These are phyloP conservation scores for Apolygus lucorum DNA, from an alignment of 1,140 invertebrate species.

Conservation along the genomic window DNA sequence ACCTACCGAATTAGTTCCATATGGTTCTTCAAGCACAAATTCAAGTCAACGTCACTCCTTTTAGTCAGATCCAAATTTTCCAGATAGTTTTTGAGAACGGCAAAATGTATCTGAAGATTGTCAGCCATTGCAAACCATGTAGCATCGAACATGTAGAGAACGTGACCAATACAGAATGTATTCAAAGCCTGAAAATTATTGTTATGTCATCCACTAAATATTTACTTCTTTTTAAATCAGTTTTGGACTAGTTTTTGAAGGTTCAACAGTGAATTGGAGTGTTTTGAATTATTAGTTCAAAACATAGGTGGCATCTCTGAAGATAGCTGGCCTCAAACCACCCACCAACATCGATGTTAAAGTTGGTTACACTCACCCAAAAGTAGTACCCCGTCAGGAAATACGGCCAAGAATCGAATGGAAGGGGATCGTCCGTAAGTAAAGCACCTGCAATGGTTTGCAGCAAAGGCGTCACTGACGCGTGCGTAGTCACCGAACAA, in stretches of 20 bases:
- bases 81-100: conserved; percentile 1
- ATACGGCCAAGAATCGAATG: background rate
- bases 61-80: background rate
- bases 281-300: no score
- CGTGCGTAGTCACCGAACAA: background rate
- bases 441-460: conserved; percentile 3
- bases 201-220: no score
- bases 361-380: background rate
- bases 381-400: background rate
- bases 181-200: background rate
- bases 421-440: background rate
- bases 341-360: no score
- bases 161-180: conserved; percentile 5
- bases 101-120: conserved; percentile 1
- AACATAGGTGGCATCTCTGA: no score
- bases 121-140: conserved; percentile 1
- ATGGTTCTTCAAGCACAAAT: background rate
- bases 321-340: no score
- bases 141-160: conserved; percentile 4
- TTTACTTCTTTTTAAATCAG: no score
- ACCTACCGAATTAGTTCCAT: background rate
- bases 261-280: no score
- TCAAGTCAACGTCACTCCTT: background rate
- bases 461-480: background rate
- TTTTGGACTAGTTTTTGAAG: no score